Evolutionary conservation across 2,797 vertebrate species (phyloP).

Genomic region (Manis pentadactyla): DNA sequence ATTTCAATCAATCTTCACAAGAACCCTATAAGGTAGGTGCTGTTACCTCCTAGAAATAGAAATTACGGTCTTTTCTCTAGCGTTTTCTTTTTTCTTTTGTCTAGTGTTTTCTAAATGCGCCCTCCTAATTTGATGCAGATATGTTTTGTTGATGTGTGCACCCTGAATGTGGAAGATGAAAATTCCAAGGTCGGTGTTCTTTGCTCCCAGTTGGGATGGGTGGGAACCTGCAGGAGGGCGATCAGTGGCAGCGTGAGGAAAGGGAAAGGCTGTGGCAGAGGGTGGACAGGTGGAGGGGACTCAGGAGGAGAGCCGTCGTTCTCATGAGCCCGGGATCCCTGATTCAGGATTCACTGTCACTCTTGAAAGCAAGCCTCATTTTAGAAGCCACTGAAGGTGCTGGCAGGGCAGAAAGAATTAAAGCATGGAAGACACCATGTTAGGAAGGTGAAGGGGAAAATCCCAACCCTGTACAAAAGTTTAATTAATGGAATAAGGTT

Average conservation of each 20-base stretch:
- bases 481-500: conserved; percentile 13
- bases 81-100: background rate
- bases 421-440: background rate
- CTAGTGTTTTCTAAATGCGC: conserved; percentile 48
- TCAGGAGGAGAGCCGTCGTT: background rate
- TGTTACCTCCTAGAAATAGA: conserved; percentile 23
- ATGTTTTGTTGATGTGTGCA: conserved; percentile 80
- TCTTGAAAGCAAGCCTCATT: conserved; percentile 45
- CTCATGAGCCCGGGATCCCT: background rate
- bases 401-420: background rate
- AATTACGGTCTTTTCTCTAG: conserved; percentile 4
- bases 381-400: conserved; percentile 9
- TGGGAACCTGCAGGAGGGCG: background rate
- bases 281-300: background rate
- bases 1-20: conserved; percentile 15
- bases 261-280: background rate
- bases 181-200: conserved; percentile 71
- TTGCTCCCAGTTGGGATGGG: background rate
- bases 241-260: background rate
- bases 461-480: background rate
- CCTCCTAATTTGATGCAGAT: conserved; percentile 75
- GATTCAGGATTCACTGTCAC: conserved; percentile 16
- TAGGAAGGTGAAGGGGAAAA: background rate
- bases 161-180: conserved; percentile 75
- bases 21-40: conserved; percentile 41